Evolutionary conservation across 2,888 invertebrate species (phyloP).

Genomic region (Spilarctia lutea): DNA sequence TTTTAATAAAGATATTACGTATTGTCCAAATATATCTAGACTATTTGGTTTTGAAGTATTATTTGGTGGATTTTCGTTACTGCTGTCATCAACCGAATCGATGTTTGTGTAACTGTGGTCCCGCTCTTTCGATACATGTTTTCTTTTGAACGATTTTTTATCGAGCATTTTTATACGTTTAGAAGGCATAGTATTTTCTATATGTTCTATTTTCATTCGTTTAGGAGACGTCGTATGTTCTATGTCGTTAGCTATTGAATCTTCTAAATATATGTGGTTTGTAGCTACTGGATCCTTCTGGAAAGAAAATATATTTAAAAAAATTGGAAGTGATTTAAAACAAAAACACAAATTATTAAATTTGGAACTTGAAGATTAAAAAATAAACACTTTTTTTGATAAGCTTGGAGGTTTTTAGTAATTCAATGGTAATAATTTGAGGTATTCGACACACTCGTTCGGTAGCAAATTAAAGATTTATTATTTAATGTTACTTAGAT

Average conservation of each 20-base stretch:
- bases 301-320: slow-evolving; percentile 5
- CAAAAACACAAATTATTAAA: too few relatives aligned
- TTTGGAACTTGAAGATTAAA: too few relatives aligned
- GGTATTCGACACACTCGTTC: too few relatives aligned
- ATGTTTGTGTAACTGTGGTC: not conserved
- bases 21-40: slow-evolving; percentile 59
- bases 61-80: not conserved
- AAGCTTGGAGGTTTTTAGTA: too few relatives aligned
- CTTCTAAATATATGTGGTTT: slow-evolving; percentile 36
- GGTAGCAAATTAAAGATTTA: too few relatives aligned
- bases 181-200: not conserved
- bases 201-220: slow-evolving; percentile 1
- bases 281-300: slow-evolving; percentile 38
- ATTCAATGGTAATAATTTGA: too few relatives aligned
- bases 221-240: not conserved
- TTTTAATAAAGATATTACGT: slow-evolving; percentile 56
- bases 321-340: not conserved
- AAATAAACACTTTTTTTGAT: too few relatives aligned
- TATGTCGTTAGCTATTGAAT: slow-evolving; percentile 4
- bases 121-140: slow-evolving; percentile 14
- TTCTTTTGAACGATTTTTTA: not conserved
- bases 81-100: not conserved
- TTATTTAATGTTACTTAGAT: too few relatives aligned
- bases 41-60: slow-evolving; percentile 24
- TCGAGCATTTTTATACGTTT: not conserved